Evolutionary conservation across 2,113 vertebrate species (phyloP), one percentile per base, ranked within the genome.

Genomic region (Phainopepla nitens): DNA sequence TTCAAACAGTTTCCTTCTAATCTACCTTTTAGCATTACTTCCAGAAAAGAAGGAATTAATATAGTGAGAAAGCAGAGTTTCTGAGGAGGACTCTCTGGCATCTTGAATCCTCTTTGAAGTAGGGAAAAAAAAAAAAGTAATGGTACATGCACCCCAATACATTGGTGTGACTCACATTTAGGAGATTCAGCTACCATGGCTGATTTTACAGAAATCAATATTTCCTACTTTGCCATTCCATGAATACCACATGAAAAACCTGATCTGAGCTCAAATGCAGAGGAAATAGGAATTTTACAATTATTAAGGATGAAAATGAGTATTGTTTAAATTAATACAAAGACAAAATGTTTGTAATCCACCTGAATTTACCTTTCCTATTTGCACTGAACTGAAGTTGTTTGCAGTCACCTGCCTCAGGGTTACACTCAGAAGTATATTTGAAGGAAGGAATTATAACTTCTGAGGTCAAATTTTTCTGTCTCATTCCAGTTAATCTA

Each of bases 141-240:
- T 45, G 35, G 2, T n/a, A 31, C 14, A 3, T 22, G 45, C 9
- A 28, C 5, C 2, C 5, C n/a, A 10, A 8, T 57, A 4, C 13
- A 10, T 15, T 17, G 19, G 14, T 35, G 10, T n/a, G 31, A 44
- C 10, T 73, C 42, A 23, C 36, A 20, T 58, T 49, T 42, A 51
- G 28, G 49, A 82, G 44, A 79, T 41, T 79, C 1, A 6, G 45
- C 13, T 82, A 68, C 72, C 13, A 0, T 36, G 25, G 41, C 18
- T 12, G 35, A 13, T 85, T 61, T 89, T 42, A 64, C 27, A 54
- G 28, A 53, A 42, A 24, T 20, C 6, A 5, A 0, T 47, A 29
- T 56, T 79, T 89, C 44, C 6, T 77, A 1, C 39, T 78, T 89
- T 64, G n/a, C 17, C 13, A 10, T 11, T 50, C 18, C 27, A 35